These are phyloP conservation scores for Drosophila fuyamai DNA, from an alignment of 1,140 invertebrate genomes.

Conservation along the genomic window DNA sequence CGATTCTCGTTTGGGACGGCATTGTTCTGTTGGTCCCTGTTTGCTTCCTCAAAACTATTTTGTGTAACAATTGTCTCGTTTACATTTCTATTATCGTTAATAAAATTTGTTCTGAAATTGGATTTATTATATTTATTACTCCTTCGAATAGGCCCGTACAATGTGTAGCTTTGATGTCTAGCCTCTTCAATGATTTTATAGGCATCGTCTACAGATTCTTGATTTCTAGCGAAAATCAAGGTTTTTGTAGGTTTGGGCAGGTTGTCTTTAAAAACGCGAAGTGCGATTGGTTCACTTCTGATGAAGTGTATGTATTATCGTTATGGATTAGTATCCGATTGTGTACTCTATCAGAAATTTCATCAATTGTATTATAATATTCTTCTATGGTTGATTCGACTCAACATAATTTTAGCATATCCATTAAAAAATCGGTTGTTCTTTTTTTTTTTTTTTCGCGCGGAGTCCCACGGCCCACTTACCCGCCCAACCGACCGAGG, in stretches of 20 bases:
- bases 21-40: neutral
- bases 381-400: too few relatives aligned
- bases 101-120: slow-evolving; percentile 7
- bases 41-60: neutral
- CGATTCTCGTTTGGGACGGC: neutral
- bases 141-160: slow-evolving; percentile 6
- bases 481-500: too few relatives aligned
- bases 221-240: slow-evolving; percentile 27
- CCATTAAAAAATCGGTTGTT: too few relatives aligned
- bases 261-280: slow-evolving; percentile 27
- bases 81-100: slow-evolving; percentile 6
- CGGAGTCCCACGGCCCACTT: too few relatives aligned
- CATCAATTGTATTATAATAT: too few relatives aligned
- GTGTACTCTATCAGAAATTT: too few relatives aligned
- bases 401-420: too few relatives aligned
- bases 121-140: slow-evolving; percentile 5
- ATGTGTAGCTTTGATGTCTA: slow-evolving; percentile 10
- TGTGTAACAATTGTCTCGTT: neutral
- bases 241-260: slow-evolving; percentile 36
- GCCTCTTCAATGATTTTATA: neutral
- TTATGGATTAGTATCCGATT: too few relatives aligned
- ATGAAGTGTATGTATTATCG: slow-evolving; percentile 19
- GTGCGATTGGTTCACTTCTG: slow-evolving; percentile 32
- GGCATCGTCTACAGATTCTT: slow-evolving; percentile 18
- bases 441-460: too few relatives aligned